Evolutionary conservation across 2,797 vertebrate genomes (phyloP).

Genomic region (Phataginus tetradactyla): DNA sequence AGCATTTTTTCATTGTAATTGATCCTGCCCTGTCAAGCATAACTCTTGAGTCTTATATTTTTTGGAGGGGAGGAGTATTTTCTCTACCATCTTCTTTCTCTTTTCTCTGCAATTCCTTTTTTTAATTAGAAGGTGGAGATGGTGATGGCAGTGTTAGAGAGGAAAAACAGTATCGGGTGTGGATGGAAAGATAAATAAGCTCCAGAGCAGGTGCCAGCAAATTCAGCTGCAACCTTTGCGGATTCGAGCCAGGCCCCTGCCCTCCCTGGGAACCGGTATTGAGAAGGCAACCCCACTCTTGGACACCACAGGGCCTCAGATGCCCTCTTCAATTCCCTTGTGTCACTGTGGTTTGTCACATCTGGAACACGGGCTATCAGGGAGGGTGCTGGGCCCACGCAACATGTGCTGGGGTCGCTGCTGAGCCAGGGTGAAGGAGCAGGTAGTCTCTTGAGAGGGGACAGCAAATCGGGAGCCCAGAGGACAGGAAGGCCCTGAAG

Average conservation of each 20-base stretch:
- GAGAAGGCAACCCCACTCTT: not conserved
- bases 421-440: not conserved
- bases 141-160: not conserved
- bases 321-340: not conserved
- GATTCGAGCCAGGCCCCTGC: accelerated
- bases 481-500: not conserved
- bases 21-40: not conserved
- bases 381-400: not conserved
- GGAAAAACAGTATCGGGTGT: not conserved
- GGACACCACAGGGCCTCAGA: accelerated
- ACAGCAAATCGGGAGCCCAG: not conserved
- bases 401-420: not conserved
- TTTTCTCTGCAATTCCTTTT: not conserved
- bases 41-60: not conserved
- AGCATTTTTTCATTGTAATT: not conserved
- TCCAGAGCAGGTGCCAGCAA: not conserved
- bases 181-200: not conserved
- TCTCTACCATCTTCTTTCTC: not conserved
- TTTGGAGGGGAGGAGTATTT: not conserved
- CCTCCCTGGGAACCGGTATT: not conserved
- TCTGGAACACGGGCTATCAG: not conserved
- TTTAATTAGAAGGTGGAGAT: not conserved
- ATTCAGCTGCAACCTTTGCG: not conserved
- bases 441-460: not conserved
- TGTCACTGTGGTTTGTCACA: not conserved